Evolutionary conservation across 2,888 invertebrate genomes (phyloP), one percentile per base, ranked within the genome.

Genomic region (Papilio elwesi): DNA sequence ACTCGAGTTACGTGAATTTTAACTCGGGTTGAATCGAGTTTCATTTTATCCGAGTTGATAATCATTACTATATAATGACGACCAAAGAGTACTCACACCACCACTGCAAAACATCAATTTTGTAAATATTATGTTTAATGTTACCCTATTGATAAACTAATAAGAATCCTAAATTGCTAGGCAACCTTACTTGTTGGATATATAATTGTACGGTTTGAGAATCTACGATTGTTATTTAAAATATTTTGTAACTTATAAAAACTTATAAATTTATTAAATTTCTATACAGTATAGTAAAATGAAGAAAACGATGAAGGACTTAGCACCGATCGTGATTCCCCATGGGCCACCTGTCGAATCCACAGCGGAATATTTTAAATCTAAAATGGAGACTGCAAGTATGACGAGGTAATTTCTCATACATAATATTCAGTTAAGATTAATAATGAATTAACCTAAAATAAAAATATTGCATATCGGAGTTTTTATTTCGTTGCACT

Each of bases 331-430:
- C 49, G 93, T 88, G 59, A 89, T 94, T 65, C 94, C 93, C 1
- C 94, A 92, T 82, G 92, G 92, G 6, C 92, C 92, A 64, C 90
- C 94, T 0, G 94, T 94, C 77, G 90, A 94, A 78, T 92, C 90
- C 49, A 91, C 95, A 0, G 79, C 87, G 10, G 94, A 95, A 77
- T 95, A 94, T 81, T 94, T 92, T 76, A 89, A 94, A 75, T 95
- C 95, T 0, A 88, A 94, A 74, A 90, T 91, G 85, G 94, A 94
- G 81, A 91, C 90, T 66, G 82, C 86, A 38, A 86, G 83, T 47
- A 88, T 92, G 84, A 89, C 94, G 49, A 94, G 94, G 95, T 95
- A 85, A 86, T 90, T 84, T 49, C 11, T 11, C 7, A 55, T 55
- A 15, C 63, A 6, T 15, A 9, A 43, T 47, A 6, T 10, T 26